A percentile compares a stretch with the other conserved stretches of the same genome.
Evolutionary conservation across 2,888 invertebrate genomes (phyloP).

Genomic region (Clostera curtula): DNA sequence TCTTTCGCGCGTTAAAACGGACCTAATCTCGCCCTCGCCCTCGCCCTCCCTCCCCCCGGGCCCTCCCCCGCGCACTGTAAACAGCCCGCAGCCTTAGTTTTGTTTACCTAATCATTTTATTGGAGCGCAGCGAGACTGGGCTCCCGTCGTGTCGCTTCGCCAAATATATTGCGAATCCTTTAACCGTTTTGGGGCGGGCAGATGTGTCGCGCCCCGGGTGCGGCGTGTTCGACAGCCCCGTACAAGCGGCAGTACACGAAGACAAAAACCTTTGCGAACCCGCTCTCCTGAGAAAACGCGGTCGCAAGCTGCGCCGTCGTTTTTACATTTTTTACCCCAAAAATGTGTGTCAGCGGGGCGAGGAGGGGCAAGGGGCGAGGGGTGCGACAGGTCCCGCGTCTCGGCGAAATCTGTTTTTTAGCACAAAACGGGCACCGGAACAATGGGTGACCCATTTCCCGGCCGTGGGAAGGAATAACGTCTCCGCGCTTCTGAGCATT

Average conservation of each 20-base stretch:
- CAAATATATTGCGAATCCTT: slow-evolving; percentile 43
- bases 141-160: slow-evolving; percentile 17
- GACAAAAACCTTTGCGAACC: slow-evolving; percentile 36
- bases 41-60: slow-evolving; percentile 15
- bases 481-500: slow-evolving; percentile 46
- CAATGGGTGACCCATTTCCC: slow-evolving; percentile 73
- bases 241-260: no score
- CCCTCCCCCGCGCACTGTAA: slow-evolving; percentile 23
- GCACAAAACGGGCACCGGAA: slow-evolving; percentile 61
- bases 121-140: slow-evolving; percentile 29
- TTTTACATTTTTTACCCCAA: slow-evolving; percentile 67
- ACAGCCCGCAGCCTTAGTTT: slow-evolving; percentile 51
- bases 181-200: slow-evolving; percentile 43
- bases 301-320: slow-evolving; percentile 63
- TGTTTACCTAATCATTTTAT: slow-evolving; percentile 71
- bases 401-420: slow-evolving; percentile 66
- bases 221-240: no score
- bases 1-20: slow-evolving; percentile 73
- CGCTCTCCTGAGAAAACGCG: slow-evolving; percentile 59
- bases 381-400: slow-evolving; percentile 52
- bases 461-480: slow-evolving; percentile 74
- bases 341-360: slow-evolving; percentile 66
- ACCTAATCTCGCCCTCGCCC: slow-evolving; percentile 58
- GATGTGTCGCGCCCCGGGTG: no score
- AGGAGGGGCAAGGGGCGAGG: slow-evolving; percentile 39